Evolutionary conservation across 1,140 invertebrate species (phyloP).

Genomic region (Thaumetopoea pityocampa): DNA sequence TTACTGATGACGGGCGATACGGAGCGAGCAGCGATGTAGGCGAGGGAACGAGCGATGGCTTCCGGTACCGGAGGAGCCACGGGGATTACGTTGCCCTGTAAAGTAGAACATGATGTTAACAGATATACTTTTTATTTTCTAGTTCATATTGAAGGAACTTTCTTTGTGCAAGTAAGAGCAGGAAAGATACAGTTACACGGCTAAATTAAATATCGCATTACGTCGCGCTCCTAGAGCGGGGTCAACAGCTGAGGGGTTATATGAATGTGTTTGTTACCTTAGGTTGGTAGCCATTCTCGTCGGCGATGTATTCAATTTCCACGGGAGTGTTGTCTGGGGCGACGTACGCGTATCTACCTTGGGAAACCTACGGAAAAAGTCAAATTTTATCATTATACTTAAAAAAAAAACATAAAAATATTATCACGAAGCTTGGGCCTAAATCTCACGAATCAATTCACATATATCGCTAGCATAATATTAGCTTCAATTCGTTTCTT

Average conservation of each 20-base stretch:
- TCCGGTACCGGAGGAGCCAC: conserved; percentile 1
- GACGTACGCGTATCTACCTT: conserved; percentile 78
- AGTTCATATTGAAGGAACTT: too few relatives aligned
- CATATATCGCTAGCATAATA: too few relatives aligned
- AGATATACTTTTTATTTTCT: too few relatives aligned
- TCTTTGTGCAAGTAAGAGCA: too few relatives aligned
- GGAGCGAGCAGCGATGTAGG: conserved; percentile 1
- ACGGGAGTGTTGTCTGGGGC: conserved; percentile 77
- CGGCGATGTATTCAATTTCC: conserved; percentile 82
- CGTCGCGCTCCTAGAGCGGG: too few relatives aligned
- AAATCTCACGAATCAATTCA: too few relatives aligned
- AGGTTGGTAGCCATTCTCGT: conserved; percentile 82
- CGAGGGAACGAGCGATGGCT: conserved; percentile 1
- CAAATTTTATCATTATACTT: not conserved
- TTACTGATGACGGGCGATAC: not conserved
- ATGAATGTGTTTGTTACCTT: conserved; percentile 33
- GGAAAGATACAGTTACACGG: too few relatives aligned
- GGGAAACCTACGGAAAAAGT: conserved; percentile 7
- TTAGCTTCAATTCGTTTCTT: too few relatives aligned
- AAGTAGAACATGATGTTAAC: not conserved
- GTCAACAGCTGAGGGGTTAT: too few relatives aligned
- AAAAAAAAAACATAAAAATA: not conserved
- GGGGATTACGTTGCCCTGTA: conserved; percentile 5
- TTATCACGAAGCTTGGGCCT: too few relatives aligned
- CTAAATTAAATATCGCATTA: too few relatives aligned